Evolutionary conservation across 2,888 invertebrate species (phyloP), one percentile per base, ranked within the genome.

Genomic region (Drymonia ruficornis): DNA sequence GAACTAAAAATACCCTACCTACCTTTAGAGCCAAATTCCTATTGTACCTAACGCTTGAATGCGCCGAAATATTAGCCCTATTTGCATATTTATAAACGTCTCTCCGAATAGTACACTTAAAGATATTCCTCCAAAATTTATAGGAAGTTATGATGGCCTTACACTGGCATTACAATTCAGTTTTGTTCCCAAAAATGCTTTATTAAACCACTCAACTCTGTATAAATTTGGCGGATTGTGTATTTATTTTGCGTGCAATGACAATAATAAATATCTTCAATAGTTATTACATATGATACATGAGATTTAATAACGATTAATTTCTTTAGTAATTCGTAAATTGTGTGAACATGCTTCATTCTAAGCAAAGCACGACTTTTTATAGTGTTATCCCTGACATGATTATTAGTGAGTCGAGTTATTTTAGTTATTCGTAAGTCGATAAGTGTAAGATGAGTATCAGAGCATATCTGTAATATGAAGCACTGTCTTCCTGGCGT

Each of bases 401-500:
- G 43, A 59, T 60, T 62, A 58, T 60, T 50, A 61, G 63, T 67
- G 58, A 61, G 43, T 64, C 50, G 56, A 54, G 69, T 55, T 38
- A 52, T 61, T 67, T 63, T 49, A 53, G 62, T 65, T 34, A 59
- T 49, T 60, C 49, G 52, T 67, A 61, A 61, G 56, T 66, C 58
- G 59, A 59, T 55, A 62, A 51, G 67, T 73, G 67, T 62, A 59
- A 63, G 61, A 70, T 60, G 56, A 62, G 65, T 66, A 65, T 67
- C 63, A 64, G 67, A 70, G 70, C 66, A 61, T 67, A 69, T 72
- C 70, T 70, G 66, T 56, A 59, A 56, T 59, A 51, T 46, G 62
- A 70, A 71, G 70, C 76, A 63, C 8, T 70, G 65, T 67, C 67
- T 63, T 78, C 74, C 68, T 81, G 81, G 82, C 83, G 84, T 87